Evolutionary conservation across 2,113 vertebrate species (phyloP).

Genomic region (Uria aalge): DNA sequence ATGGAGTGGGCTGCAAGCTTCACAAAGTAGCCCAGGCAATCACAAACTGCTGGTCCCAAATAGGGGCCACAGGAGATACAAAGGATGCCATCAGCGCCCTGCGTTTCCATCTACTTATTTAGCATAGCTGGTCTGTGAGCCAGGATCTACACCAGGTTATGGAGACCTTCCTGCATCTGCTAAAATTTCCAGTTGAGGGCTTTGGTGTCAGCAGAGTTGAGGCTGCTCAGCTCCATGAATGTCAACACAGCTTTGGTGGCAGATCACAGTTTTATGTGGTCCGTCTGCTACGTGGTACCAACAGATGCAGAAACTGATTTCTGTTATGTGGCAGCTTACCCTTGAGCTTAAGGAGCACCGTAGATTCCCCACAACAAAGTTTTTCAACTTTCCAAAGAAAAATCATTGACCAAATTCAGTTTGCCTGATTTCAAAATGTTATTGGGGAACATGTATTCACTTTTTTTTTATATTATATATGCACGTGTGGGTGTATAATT

Average conservation of each 20-base stretch:
- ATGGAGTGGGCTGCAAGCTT: neutral
- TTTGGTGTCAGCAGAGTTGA: neutral
- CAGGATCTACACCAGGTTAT: neutral
- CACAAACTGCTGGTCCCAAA: neutral
- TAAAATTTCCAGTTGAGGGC: neutral
- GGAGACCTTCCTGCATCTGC: neutral
- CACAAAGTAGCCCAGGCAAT: neutral
- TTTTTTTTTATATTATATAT: neutral
- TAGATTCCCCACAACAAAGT: neutral
- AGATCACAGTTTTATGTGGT: neutral
- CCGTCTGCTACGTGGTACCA: accelerated
- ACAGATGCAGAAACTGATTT: neutral
- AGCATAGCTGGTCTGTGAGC: neutral
- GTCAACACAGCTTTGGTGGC: neutral
- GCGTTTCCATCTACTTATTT: accelerated
- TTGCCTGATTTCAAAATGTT: neutral
- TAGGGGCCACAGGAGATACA: neutral
- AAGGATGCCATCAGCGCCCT: neutral
- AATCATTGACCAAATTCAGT: neutral
- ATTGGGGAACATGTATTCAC: neutral
- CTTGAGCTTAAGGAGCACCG: neutral
- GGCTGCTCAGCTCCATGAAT: neutral
- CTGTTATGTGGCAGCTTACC: neutral
- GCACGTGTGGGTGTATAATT: neutral
- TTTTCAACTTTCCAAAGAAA: neutral